phyloP scores from a whole-genome alignment of 1,140 invertebrate species.

The Cyrtorhinus lividipennis region DNA sequence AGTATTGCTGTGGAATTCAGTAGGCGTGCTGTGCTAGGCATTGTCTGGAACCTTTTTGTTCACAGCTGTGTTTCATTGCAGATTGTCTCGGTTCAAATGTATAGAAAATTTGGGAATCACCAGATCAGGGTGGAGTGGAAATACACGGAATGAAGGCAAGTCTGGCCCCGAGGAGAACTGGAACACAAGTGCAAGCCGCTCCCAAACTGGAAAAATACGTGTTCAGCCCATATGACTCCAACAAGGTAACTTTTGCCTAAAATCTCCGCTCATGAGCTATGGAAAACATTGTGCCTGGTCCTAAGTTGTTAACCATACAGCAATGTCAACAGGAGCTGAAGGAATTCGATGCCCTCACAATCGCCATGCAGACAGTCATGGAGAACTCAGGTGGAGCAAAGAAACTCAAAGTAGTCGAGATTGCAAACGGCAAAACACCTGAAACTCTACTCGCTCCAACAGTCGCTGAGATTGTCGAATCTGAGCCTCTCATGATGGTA shows the following conservation, averaged over 20 bases:
- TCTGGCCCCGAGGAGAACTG: slow-evolving; percentile 65
- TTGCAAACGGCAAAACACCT: slow-evolving; percentile 41
- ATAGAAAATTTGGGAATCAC: slow-evolving; percentile 62
- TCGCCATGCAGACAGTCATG: slow-evolving; percentile 51
- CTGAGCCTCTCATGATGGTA: slow-evolving; percentile 49
- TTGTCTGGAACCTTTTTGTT: no score
- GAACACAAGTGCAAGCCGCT: slow-evolving; percentile 41
- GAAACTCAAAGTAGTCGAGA: slow-evolving; percentile 62
- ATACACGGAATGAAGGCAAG: slow-evolving; percentile 80
- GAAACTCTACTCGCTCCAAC: slow-evolving; percentile 45
- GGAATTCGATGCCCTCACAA: slow-evolving; percentile 40
- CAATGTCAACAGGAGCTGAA: slow-evolving; percentile 14
- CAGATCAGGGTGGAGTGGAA: slow-evolving; percentile 73
- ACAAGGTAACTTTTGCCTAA: no score
- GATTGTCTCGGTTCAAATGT: slow-evolving; percentile 48
- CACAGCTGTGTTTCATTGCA: no score
- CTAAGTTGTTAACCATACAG: no score
- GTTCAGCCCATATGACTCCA: slow-evolving; percentile 65
- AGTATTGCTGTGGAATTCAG: no score
- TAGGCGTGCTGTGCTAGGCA: no score
- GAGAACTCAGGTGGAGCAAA: slow-evolving; percentile 61
- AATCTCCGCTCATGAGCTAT: no score
- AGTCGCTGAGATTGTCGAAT: slow-evolving; percentile 43
- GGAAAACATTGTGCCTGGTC: no score
- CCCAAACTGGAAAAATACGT: slow-evolving; percentile 69